These are phyloP conservation scores for Sinocyclocheilus maitianheensis DNA, from an alignment of 2,113 vertebrate genomes.

Conservation along the genomic window DNA sequence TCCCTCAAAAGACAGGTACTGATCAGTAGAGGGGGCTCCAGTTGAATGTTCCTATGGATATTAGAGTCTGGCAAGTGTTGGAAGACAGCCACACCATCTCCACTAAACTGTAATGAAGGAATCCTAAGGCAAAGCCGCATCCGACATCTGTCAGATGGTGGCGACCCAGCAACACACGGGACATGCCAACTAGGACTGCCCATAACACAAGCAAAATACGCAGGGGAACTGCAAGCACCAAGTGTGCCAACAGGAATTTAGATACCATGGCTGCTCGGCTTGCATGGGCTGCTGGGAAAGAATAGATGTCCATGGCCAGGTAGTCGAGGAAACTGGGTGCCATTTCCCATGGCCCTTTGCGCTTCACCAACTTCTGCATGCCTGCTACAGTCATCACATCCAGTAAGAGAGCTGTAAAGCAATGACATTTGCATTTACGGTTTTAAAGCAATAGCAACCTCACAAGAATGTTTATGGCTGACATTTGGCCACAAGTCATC, in stretches of 20 bases:
- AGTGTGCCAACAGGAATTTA: slow-evolving; percentile 90
- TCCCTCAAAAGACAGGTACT: slow-evolving; percentile 12
- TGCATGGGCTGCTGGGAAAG: slow-evolving; percentile 89
- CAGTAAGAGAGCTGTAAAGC: slow-evolving; percentile 81
- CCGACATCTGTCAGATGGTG: slow-evolving; percentile 91
- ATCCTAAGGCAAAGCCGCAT: slow-evolving; percentile 86
- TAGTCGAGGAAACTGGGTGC: slow-evolving; percentile 85
- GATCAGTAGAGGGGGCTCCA: slow-evolving; percentile 67
- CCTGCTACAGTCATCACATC: slow-evolving; percentile 89
- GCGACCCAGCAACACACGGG: slow-evolving; percentile 86
- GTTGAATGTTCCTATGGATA: slow-evolving; percentile 82
- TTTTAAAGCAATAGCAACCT: slow-evolving; percentile 1
- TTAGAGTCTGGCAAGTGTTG: slow-evolving; percentile 88
- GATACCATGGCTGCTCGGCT: slow-evolving; percentile 88
- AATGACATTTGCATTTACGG: neutral
- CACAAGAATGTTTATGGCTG: neutral
- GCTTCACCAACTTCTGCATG: slow-evolving; percentile 87
- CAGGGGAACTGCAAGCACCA: slow-evolving; percentile 90
- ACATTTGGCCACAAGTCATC: neutral
- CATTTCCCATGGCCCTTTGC: slow-evolving; percentile 84
- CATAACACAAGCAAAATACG: slow-evolving; percentile 89
- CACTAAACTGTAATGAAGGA: slow-evolving; percentile 89
- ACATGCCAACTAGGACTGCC: slow-evolving; percentile 86
- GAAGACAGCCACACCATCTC: slow-evolving; percentile 93
- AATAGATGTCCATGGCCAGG: slow-evolving; percentile 88